These are phyloP conservation scores for Heliconius erato DNA, from an alignment of 2,888 invertebrate species.

Conservation along the genomic window DNA sequence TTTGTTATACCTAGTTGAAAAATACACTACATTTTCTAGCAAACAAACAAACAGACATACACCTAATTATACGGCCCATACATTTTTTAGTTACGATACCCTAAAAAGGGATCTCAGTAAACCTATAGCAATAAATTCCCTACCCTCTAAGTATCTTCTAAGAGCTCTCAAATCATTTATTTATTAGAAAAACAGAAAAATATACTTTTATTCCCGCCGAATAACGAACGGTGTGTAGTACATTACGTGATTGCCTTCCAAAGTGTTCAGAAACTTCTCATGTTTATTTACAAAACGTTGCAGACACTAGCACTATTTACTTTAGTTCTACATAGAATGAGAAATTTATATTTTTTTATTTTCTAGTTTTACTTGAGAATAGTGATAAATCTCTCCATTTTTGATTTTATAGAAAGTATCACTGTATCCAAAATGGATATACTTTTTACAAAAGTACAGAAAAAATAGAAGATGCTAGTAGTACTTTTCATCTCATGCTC, in stretches of 20 bases:
- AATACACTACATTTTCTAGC: too few relatives aligned
- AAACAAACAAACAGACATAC: too few relatives aligned
- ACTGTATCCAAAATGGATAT: too few relatives aligned
- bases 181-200: slow-evolving; percentile 21
- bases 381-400: too few relatives aligned
- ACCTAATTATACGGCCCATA: too few relatives aligned
- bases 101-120: background rate
- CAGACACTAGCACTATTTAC: background rate
- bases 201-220: slow-evolving; percentile 18
- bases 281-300: slow-evolving; percentile 21
- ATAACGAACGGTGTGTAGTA: slow-evolving; percentile 3
- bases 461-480: too few relatives aligned
- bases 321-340: background rate
- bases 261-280: slow-evolving; percentile 12
- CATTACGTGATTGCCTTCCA: slow-evolving; percentile 30
- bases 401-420: too few relatives aligned
- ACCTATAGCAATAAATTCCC: slow-evolving; percentile 1
- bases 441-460: too few relatives aligned
- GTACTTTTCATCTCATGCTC: too few relatives aligned
- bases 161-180: slow-evolving; percentile 20
- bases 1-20: too few relatives aligned
- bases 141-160: slow-evolving; percentile 4
- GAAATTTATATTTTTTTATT: background rate
- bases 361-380: background rate
- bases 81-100: background rate